Percentiles rank a stretch among this genome's conserved stretches.
These are phyloP conservation scores for Meganola albula DNA, from an alignment of 2,888 invertebrate species.

Conservation along the genomic window DNA sequence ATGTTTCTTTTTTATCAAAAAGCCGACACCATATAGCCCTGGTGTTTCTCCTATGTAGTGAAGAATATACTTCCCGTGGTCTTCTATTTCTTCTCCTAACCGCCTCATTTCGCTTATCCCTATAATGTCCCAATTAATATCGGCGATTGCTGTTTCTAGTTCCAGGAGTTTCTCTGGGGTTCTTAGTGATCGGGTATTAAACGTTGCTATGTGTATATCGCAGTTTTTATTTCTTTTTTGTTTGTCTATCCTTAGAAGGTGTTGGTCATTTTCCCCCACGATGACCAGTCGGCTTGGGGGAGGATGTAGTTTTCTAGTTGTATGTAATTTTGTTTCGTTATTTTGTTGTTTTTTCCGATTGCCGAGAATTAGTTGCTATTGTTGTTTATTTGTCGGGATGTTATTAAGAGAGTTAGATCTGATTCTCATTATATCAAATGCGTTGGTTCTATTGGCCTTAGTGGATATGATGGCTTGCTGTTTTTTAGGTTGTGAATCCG, in stretches of 20 bases:
- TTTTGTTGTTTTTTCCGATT: constrained; percentile 6
- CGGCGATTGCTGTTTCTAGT: constrained; percentile 3
- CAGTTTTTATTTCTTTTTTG: too few relatives aligned
- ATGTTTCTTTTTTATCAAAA: constrained; percentile 3
- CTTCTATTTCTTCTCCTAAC: constrained; percentile 5
- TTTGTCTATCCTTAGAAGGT: neutral
- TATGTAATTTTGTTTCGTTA: neutral
- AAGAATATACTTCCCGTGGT: constrained; percentile 2
- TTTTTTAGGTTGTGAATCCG: constrained; percentile 4
- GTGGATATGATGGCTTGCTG: neutral
- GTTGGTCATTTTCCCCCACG: constrained; percentile 6
- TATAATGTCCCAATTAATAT: constrained; percentile 1
- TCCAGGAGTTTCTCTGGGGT: constrained; percentile 3
- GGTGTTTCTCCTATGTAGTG: constrained; percentile 5
- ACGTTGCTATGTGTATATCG: too few relatives aligned
- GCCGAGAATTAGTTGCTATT: constrained; percentile 6
- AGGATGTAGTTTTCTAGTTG: too few relatives aligned
- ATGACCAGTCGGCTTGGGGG: constrained; percentile 6
- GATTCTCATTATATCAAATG: constrained; percentile 2
- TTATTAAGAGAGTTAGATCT: constrained; percentile 2
- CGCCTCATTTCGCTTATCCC: constrained; percentile 5
- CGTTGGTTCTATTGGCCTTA: neutral
- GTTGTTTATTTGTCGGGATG: constrained; percentile 1
- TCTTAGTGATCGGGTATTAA: constrained; percentile 4
- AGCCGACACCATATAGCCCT: constrained; percentile 5